These are phyloP conservation scores for Watsonalla binaria DNA, from an alignment of 2,888 invertebrate species.

Conservation along the genomic window DNA sequence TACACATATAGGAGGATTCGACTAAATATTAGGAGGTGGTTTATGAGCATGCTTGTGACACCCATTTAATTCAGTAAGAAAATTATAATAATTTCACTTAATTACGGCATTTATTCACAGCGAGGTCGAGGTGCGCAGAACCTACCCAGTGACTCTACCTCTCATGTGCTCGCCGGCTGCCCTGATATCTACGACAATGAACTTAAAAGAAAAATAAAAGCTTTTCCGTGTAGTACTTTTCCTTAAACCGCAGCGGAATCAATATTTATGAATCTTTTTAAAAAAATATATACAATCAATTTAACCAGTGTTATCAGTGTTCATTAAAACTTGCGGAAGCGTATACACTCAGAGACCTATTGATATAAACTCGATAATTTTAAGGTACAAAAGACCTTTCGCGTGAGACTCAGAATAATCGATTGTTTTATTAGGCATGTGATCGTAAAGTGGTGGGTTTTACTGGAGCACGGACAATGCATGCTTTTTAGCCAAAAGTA, in stretches of 20 bases:
- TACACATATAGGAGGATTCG: too few relatives aligned
- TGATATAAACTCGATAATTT: constrained; percentile 24
- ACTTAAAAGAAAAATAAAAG: constrained; percentile 59
- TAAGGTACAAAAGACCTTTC: constrained; percentile 28
- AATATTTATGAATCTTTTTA: constrained; percentile 11
- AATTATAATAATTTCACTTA: constrained; percentile 76
- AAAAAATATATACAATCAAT: constrained; percentile 11
- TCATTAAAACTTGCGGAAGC: neutral
- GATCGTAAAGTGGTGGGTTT: constrained; percentile 53
- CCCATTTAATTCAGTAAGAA: constrained; percentile 67
- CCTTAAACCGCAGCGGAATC: constrained; percentile 30
- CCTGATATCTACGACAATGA: constrained; percentile 50
- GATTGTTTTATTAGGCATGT: constrained; percentile 67
- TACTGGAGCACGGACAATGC: constrained; percentile 34
- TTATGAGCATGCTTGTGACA: constrained; percentile 57
- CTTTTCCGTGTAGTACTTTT: constrained; percentile 57
- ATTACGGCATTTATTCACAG: constrained; percentile 70
- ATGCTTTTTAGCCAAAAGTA: constrained; percentile 30
- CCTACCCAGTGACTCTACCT: constrained; percentile 41
- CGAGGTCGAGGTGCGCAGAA: constrained; percentile 45
- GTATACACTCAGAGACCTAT: constrained; percentile 7
- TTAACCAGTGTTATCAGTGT: constrained; percentile 10
- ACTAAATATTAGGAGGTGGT: too few relatives aligned
- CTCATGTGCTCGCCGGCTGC: constrained; percentile 28
- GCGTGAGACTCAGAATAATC: constrained; percentile 37